phyloP scores from a whole-genome alignment of 1,140 invertebrate genomes.

The Orius insidiosus region DNA sequence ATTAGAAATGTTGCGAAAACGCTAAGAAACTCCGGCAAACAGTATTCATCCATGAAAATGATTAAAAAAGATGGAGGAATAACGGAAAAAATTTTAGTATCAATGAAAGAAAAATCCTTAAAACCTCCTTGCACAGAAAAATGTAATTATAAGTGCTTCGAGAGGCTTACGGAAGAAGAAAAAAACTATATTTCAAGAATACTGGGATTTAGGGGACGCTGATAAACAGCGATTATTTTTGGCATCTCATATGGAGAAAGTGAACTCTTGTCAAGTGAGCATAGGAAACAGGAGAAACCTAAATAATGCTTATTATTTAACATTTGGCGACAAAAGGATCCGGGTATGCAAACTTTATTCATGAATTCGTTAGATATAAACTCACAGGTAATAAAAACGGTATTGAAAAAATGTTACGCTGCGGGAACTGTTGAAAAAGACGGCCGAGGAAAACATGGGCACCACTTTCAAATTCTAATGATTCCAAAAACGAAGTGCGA shows the following conservation, averaged over 20 bases:
- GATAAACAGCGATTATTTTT: not conserved
- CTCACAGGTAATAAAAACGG: not conserved
- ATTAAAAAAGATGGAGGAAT: too few species aligned
- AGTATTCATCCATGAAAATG: too few species aligned
- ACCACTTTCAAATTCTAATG: conserved; percentile 10
- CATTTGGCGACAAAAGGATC: not conserved
- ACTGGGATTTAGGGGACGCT: not conserved
- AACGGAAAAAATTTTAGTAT: too few species aligned
- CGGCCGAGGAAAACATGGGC: conserved; percentile 12
- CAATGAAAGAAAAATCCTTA: not conserved
- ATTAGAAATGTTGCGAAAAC: not conserved
- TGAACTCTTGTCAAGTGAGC: not conserved
- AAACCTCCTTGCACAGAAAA: not conserved
- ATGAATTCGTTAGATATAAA: not conserved
- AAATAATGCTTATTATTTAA: not conserved
- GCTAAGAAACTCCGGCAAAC: too few species aligned
- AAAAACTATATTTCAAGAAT: not conserved
- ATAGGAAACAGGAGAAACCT: not conserved
- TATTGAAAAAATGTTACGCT: not conserved
- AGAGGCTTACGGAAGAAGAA: not conserved
- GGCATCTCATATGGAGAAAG: not conserved
- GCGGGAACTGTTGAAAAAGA: conserved; percentile 12
- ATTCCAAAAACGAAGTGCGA: conserved; percentile 11
- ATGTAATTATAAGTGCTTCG: not conserved
- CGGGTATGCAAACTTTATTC: not conserved